Evolutionary conservation across 1,140 invertebrate genomes (phyloP), one percentile per base, ranked within the genome.

Genomic region (Cheumatopsyche charites): DNA sequence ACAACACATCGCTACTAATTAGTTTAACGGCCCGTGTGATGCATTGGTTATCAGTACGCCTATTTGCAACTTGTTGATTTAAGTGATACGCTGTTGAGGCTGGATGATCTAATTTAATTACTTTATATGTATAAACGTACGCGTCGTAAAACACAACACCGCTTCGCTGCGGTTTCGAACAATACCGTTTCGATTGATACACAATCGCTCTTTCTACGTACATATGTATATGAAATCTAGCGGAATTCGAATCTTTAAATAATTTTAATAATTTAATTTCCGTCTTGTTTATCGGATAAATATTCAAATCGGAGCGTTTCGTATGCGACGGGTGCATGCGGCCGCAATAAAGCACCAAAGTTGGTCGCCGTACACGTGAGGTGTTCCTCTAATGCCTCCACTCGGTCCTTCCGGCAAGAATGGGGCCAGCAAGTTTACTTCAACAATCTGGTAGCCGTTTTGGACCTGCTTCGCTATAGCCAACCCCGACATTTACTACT

Each of bases 1-100:
- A 58, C 21, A 25, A 9, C 55, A 58, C 21, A 58, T 58, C 55
- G 55, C 23, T 17, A 58, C 7, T 19, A 58, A 58, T 58, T 58
- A 58, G 55, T 58, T 58, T 58, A 58, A 58, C 55, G 55, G 23
- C 21, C 55, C 21, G 55, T 19, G 21, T 58, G 55, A 58, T 26
- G 21, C 55, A 58, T 58, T 12, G 19, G 21, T 25, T 58, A 58
- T 58, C 55, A 25, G 55, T 7, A 25, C 55, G 55, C 21, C 55
- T 26, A 26, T 58, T 58, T 58, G 55, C 55, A 58, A 58, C 55
- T 58, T 58, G 55, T 58, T 58, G 55, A 58, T 58, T 25, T 58
- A 58, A 58, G 55, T 58, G 55, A 58, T 58, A 58, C 21, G 23
- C 21, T 26, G 55, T 52, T 52, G 47, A 52, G 47, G 47, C 19